Base-by-base conservation (phyloP, 1,140 invertebrate species). In the Sesamia nonagrioides region DNA sequence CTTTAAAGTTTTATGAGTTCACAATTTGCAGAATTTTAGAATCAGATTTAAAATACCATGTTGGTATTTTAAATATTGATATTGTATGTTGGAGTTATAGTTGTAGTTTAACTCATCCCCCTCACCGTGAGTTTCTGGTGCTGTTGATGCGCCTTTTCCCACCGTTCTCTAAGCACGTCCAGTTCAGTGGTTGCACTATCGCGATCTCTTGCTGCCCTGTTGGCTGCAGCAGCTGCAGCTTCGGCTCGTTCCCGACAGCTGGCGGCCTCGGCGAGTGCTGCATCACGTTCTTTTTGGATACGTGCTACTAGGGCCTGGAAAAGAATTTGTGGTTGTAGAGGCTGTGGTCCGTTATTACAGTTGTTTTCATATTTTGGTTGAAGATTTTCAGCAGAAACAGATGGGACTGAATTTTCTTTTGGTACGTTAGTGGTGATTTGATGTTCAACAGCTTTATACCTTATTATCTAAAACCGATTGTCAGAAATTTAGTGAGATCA, bases 221-320 rank as follows among this genome's bases (percentile, higher is more conserved):
- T 96, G 45, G 98, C 96, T 77, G 98, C 97, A 58, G 96, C 97
- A 66, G 97, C 97, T 50, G 97, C 96, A 18, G 97, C 94, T 88
- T 98, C 98, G 7, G 97, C 94, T 66, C 97, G 95, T 91, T 98
- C 98, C 84, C 97, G 97, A 82, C 98, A 94, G 88, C 97, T 97
- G 72, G 98, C 97, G 80, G 97, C 96, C 82, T 99, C 98, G 74
- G 97, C 97, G 80, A 97, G 96, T 81, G 97, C 97, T 73, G 95
- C 94, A 88, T 99, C 98, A 82, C 97, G 96, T 91, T 99, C 98
- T 91, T 99, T 99, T 91, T 98, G 98, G 71, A 98, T 95, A 83
- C 98, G 96, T 60, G 96, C 96, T 89, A 98, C 90, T 27, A 94
- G 83, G 0, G 88, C 91, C 93, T 94, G 86, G 13, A 90, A 92